Percentiles rank a stretch among this genome's conserved stretches.
These are phyloP conservation scores for Leptobrachium ailaonicum DNA, from an alignment of 2,113 vertebrate genomes.

Conservation along the genomic window DNA sequence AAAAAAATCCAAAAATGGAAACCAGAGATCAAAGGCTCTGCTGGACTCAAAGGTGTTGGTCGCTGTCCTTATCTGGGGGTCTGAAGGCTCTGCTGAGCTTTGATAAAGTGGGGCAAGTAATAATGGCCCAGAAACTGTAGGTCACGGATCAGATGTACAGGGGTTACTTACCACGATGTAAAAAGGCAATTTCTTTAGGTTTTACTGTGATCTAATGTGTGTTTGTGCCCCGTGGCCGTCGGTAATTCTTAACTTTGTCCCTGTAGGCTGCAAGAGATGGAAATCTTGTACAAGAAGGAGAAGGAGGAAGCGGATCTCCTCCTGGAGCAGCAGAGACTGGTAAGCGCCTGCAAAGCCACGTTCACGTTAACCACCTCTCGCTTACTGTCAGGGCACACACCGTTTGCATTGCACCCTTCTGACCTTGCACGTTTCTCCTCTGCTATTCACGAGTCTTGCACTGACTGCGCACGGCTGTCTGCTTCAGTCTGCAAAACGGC, in stretches of 20 bases:
- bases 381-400: neutral
- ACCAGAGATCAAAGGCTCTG: no score
- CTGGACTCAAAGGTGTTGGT: no score
- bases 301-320: conserved; percentile 98
- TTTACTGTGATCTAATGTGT: no score
- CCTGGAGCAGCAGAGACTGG: conserved; percentile 96
- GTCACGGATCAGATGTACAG: no score
- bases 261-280: conserved; percentile 94
- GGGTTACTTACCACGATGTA: no score
- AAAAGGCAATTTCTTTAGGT: no score
- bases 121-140: no score
- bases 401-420: neutral
- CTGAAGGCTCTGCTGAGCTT: no score
- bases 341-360: conserved; percentile 62
- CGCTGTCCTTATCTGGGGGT: no score
- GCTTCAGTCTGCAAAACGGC: neutral
- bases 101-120: no score
- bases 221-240: neutral
- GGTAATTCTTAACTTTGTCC: conserved; percentile 17
- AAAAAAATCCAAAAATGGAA: no score
- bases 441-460: neutral
- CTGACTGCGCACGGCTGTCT: neutral
- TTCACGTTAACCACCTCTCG: neutral
- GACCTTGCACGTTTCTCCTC: conserved; percentile 7
- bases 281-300: conserved; percentile 97